Base-by-base conservation (phyloP, 2,888 invertebrate genomes). In the Cryptus armator region DNA sequence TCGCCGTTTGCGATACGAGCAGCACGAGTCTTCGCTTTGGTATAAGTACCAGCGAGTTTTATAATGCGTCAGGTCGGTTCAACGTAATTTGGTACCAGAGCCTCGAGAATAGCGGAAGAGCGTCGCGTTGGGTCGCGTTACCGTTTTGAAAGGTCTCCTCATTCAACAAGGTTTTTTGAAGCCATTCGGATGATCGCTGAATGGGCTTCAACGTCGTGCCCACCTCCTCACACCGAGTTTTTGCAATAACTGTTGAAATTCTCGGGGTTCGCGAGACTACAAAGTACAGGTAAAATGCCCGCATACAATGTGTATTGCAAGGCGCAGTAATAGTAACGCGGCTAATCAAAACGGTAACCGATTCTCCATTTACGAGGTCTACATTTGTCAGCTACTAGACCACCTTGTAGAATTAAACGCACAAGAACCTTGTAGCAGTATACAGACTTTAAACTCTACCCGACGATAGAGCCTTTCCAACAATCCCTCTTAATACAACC, bases 331-430 rank as follows among this genome's bases (percentile, higher is more conserved):
- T 66, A 37, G 82, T 24, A 71, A 56, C 48, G 56, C 75, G 24
- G 82, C 75, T 82, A 85, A 85, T 85, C 85, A 82, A 85, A 85
- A 85, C 51, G 75, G 78, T 79, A 82, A 85, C 74, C 82, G 74
- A 79, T 74, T 83, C 80, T 80, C 66, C 76, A 32, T 43, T 71
- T 81, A 32, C 66, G 14, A n/a, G 70, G 37, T 51, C 46, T 44
- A 14, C 43, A 51, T 51, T 53, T 68, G 51, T 77, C 56, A 48
- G 43, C 24, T 16, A 48, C 67, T 24, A 37, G n/a, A 44, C 1
- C n/a, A 76, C 24, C 32, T 44, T 10, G 5, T 70, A 51, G 48
- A 74, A 78, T 81, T 75, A 43, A 74, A 48, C 53, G 70, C 70
- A 70, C 62, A 46, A 9, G 29, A 46, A 81, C 66, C 6, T 32